Conservation (phyloP, 2,797 vertebrate species). For the Phylloscopus collybita region DNA sequence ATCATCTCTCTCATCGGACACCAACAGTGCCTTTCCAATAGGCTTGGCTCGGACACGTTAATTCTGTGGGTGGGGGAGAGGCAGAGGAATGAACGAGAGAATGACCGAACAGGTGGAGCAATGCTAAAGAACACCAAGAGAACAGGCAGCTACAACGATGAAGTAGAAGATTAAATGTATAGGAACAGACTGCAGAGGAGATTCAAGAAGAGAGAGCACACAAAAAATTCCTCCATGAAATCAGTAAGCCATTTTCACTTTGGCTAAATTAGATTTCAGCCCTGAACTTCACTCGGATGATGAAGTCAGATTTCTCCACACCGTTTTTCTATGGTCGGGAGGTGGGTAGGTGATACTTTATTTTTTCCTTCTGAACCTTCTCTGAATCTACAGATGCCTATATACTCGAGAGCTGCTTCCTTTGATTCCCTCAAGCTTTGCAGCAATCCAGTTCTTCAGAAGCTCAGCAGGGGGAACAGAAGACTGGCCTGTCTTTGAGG, state of each 20-base stretch:
- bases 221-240: not conserved
- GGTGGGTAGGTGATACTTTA: not conserved
- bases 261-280: not conserved
- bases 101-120: fast-evolving
- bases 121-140: not conserved
- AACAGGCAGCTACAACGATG: not conserved
- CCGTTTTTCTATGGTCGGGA: not conserved
- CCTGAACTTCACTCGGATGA: not conserved
- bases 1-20: no score
- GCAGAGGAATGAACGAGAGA: not conserved
- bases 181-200: not conserved
- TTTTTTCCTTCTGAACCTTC: not conserved
- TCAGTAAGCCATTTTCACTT: not conserved
- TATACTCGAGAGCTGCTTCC: not conserved
- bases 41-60: not conserved
- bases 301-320: not conserved
- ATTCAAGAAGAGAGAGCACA: not conserved
- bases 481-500: not conserved
- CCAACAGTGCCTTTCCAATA: no score
- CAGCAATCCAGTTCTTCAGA: not conserved
- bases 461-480: not conserved
- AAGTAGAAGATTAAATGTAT: not conserved
- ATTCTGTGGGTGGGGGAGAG: not conserved
- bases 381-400: not conserved
- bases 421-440: not conserved